A percentile compares a stretch with the other conserved stretches of the same genome.
Conservation (phyloP, 2,888 invertebrate species). For the Lydus trimaculatus region DNA sequence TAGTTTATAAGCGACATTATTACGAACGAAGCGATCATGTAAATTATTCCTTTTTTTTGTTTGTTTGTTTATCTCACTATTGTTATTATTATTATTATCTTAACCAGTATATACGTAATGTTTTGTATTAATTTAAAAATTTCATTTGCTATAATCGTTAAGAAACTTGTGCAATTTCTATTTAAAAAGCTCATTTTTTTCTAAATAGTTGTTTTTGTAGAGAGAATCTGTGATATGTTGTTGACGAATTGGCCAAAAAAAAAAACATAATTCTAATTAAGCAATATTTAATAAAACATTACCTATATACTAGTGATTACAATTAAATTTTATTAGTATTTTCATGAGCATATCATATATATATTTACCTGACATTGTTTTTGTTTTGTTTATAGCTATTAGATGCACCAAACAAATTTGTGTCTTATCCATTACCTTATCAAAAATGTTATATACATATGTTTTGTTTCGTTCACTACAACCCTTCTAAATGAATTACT, state of each 20-base stretch:
- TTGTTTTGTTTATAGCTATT: constrained; percentile 14
- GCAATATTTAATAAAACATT: constrained; percentile 25
- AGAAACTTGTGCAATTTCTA: background rate
- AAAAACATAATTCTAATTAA: background rate
- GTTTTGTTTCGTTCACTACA: constrained; percentile 23
- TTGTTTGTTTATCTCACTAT: background rate
- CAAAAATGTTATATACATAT: constrained; percentile 7
- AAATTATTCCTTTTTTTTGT: too few species aligned
- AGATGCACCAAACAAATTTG: constrained; percentile 11
- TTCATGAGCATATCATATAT: constrained; percentile 39
- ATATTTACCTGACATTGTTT: constrained; percentile 15
- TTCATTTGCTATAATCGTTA: background rate
- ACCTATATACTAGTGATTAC: constrained; percentile 33
- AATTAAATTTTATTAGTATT: constrained; percentile 26
- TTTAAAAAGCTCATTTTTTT: background rate
- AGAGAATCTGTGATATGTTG: constrained; percentile 7
- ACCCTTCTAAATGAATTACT: background rate
- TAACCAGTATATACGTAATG: constrained; percentile 5
- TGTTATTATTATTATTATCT: background rate
- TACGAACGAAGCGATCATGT: constrained; percentile 8
- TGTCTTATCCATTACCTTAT: constrained; percentile 10
- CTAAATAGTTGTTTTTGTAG: background rate
- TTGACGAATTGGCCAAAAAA: constrained; percentile 5
- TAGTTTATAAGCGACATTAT: background rate
- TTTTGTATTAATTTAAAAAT: background rate